Evolutionary conservation across 2,113 vertebrate genomes (phyloP).

Genomic region (Sinocyclocheilus rhinocerous): DNA sequence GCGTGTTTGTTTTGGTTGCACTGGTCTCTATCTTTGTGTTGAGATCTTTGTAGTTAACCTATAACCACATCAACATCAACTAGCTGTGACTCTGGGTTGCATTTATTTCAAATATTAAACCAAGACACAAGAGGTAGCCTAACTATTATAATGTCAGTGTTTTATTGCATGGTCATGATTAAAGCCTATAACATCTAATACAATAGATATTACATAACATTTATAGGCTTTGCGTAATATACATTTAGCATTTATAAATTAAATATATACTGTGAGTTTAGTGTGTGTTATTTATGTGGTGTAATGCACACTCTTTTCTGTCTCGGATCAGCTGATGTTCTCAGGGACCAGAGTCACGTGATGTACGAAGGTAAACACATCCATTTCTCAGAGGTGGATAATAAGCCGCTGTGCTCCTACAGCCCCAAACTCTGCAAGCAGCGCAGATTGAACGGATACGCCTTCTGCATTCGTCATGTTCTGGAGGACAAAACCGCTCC

Average conservation of each 20-base stretch:
- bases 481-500: conserved; percentile 99
- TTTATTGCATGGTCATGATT: not conserved
- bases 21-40: not conserved
- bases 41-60: not conserved
- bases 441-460: conserved; percentile 98
- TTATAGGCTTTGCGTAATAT: too few species aligned
- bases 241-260: not conserved
- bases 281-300: conserved; percentile 9
- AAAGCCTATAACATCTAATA: not conserved
- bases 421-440: conserved; percentile 99
- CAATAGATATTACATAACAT: not conserved
- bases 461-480: conserved; percentile 99
- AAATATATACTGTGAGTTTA: not conserved
- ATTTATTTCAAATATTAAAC: conserved; percentile 30
- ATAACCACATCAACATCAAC: not conserved
- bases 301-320: conserved; percentile 53
- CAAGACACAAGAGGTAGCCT: too few species aligned
- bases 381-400: conserved; percentile 99
- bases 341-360: conserved; percentile 99
- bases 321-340: conserved; percentile 97
- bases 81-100: not conserved
- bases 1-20: not conserved
- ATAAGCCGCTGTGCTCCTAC: conserved; percentile 99
- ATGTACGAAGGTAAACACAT: conserved; percentile 99
- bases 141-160: not conserved